These are phyloP conservation scores for Temnothorax nylanderi DNA, from an alignment of 1,140 invertebrate genomes.

Conservation along the genomic window DNA sequence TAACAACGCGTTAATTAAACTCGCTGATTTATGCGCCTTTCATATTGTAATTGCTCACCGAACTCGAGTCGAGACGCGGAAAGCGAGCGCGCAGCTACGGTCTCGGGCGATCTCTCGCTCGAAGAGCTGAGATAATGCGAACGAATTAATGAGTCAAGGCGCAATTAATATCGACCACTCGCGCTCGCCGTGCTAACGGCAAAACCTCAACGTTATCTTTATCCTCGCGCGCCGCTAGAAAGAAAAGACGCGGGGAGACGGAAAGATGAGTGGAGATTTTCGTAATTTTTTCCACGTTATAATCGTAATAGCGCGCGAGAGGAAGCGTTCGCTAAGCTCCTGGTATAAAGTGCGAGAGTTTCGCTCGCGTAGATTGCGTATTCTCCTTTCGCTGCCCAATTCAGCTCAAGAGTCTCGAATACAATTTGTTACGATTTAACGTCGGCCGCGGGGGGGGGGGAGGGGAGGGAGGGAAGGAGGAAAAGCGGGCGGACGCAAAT, in stretches of 20 bases:
- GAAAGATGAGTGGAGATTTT: conserved; percentile 23
- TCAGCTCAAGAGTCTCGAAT: conserved; percentile 58
- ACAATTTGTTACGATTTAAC: conserved; percentile 75
- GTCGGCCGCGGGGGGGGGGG: conserved; percentile 65
- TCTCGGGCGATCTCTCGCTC: conserved; percentile 78
- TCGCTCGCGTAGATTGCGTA: conserved; percentile 34
- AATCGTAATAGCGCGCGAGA: conserved; percentile 30
- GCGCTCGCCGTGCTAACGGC: conserved; percentile 52
- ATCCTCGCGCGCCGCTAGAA: background rate
- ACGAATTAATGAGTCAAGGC: conserved; percentile 83
- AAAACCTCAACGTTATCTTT: conserved; percentile 35
- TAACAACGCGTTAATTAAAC: conserved; percentile 85
- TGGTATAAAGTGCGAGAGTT: conserved; percentile 46
- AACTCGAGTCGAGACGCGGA: conserved; percentile 78
- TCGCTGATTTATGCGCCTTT: conserved; percentile 84
- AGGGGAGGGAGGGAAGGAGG: conserved; percentile 52
- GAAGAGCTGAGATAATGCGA: conserved; percentile 78
- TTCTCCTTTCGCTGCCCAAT: conserved; percentile 60
- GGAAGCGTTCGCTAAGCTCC: background rate
- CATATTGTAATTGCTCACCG: conserved; percentile 85
- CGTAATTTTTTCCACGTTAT: conserved; percentile 30
- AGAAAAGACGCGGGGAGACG: conserved; percentile 8
- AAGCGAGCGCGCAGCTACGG: conserved; percentile 66
- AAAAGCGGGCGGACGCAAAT: conserved; percentile 81
- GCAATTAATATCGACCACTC: conserved; percentile 79